Base-by-base conservation (phyloP, 2,888 invertebrate genomes). In the Athalia circularis region DNA sequence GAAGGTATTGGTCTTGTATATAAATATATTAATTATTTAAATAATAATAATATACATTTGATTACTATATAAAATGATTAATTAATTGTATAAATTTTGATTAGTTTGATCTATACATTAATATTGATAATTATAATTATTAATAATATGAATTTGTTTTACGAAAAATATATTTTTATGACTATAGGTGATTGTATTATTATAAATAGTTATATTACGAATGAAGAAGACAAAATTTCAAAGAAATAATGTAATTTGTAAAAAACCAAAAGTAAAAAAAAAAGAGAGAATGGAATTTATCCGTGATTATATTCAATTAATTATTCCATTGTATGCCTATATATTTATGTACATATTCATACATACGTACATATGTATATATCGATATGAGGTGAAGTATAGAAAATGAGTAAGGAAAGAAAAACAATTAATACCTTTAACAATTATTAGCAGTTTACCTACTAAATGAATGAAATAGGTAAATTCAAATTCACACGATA, bases 161-260 rank as follows among this genome's bases (percentile, higher is more conserved):
- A 70, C 59, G 70, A 59, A 54, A 70, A 8, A 70, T 70, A 70
- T 70, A 59, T 70, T 70, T 70, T 59, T 59, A 59, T 59, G 70
- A 70, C 43, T 70, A 57, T 70, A 57, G 54, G 57, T 59, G 70
- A 45, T 57, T 70, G 70, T 70, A 70, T 70, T 59, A 59, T 45
- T 70, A 70, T 70, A 57, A 57, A 52, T 68, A 52, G 29, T 68
- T 68, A 54, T 43, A 43, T 43, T 6, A 61, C 13, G 61, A 8
- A 15, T 54, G 54, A 54, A 48, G 47, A 50, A 67, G 67, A 67
- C 67, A 67, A 67, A 67, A 67, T 67, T 67, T 61, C 4, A 13
- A 61, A 6, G 15, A 67, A 54, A 15, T 50, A 47, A 15, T 61
- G 13, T 67, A 50, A 67, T 50, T 67, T 65, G 13, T 43, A 65